Base-by-base conservation (phyloP, 2,888 invertebrate species). In the Drosophila ezoana region DNA sequence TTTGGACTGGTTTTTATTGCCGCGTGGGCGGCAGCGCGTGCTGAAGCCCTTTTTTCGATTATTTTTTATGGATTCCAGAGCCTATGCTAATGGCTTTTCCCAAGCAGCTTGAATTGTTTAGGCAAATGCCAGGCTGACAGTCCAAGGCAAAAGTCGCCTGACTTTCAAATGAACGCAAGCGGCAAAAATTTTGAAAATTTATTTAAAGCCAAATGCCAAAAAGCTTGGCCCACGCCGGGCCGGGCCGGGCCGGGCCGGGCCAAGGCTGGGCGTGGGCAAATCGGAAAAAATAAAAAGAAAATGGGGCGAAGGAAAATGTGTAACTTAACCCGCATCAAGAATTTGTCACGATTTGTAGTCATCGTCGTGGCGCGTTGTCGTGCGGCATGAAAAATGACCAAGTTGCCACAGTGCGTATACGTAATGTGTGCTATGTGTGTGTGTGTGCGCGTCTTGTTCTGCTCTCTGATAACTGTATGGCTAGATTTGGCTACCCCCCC, bases 321-420 rank as follows among this genome's bases (percentile, higher is more conserved):
- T 81, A 85, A 85, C 76, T 79, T 87, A 87, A 85, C 84, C 84
- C 84, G 76, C 85, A 85, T 85, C 84, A 85, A 76, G 82, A 85
- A 85, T 85, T 85, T 85, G 84, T 85, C 84, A 85, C 86, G 84
- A 85, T 85, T 85, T 87, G 85, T 85, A 85, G 87, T 85, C 87
- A 86, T 76, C 86, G 65, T 49, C 49, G 32, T 54, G 3, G 13
- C 49, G 48, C 54, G 53, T 43, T 51, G 56, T 67, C 69, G 63
- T 67, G 68, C 70, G 82, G 70, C 70, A 85, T 84, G 82, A 87
- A 85, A 85, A 84, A 87, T 87, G 87, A 84, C 82, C 84, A 76
- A 87, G 79, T 67, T 58, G 59, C 74, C 49, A 49, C 65, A 69
- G 47, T 79, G 79, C 87, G 87, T 83, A 86, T 81, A 86, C 79